Evolutionary conservation across 1,140 invertebrate species (phyloP), one percentile per base, ranked within the genome.

Genomic region (Belonocnema kinseyi): DNA sequence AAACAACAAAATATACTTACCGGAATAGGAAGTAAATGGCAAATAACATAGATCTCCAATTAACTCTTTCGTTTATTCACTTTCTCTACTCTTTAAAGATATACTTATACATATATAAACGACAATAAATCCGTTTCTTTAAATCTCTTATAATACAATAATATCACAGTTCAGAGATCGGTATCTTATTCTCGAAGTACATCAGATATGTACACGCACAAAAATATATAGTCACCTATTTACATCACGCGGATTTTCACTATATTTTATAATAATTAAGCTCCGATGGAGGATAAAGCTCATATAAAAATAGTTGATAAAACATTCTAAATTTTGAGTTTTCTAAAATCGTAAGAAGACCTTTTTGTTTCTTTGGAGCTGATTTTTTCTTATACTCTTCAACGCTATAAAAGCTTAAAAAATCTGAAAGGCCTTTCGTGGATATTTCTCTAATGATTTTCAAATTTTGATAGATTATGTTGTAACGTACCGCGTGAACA

Each of bases 121-220:
- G 81, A 85, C 77, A 83, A 87, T 85, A 85, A 80, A 86, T 87
- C 77, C 80, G 80, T 86, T 84, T 85, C 77, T 82, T 85, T 85
- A 86, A 88, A 88, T 82, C 84, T 90, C 85, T 88, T 86, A 90
- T 87, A 88, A 88, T 88, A 90, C 84, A 91, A 89, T 88, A 91
- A 90, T 91, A 91, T 91, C 90, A 91, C 90, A 91, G 90, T 91
- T 90, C 83, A 82, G 89, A 91, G 90, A 91, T 91, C 90, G 88
- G 88, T 85, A 85, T 84, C 85, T 88, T 85, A 86, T 84, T 81
- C 81, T 80, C 78, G 83, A 83, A 79, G 73, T 87, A 85, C 76
- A 81, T 80, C 78, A 73, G 74, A 50, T 87, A 88, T 87, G 80
- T 89, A 88, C 85, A 88, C 70, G 72, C 79, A 87, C 72, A 86